phyloP scores from a whole-genome alignment of 2,888 invertebrate genomes.

The Lobophora halterata region DNA sequence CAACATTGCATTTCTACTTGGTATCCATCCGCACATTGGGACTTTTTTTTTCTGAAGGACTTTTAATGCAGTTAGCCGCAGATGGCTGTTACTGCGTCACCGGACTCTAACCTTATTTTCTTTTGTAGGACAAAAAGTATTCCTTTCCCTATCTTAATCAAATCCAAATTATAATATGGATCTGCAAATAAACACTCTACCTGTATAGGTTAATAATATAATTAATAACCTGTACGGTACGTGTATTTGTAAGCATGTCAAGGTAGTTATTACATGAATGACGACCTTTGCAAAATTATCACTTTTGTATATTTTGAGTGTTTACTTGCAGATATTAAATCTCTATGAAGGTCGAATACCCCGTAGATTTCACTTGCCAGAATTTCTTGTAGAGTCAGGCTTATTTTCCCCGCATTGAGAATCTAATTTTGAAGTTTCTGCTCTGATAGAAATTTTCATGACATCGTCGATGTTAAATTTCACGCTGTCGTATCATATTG shows the following conservation, averaged over 20 bases:
- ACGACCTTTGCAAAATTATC: constrained; percentile 17
- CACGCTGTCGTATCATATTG: constrained; percentile 51
- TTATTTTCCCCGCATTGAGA: constrained; percentile 17
- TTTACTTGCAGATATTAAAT: constrained; percentile 15
- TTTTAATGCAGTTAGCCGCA: too few relatives aligned
- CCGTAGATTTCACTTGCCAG: constrained; percentile 11
- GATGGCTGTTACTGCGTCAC: too few relatives aligned
- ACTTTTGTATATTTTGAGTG: constrained; percentile 4
- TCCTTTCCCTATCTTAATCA: too few relatives aligned
- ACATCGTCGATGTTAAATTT: constrained; percentile 44
- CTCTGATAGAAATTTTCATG: constrained; percentile 23
- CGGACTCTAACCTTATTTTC: too few relatives aligned
- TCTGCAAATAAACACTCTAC: too few relatives aligned
- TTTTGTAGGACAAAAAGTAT: too few relatives aligned
- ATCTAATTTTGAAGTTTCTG: constrained; percentile 33
- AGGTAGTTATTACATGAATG: constrained; percentile 17
- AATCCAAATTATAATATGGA: too few relatives aligned
- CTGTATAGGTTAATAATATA: too few relatives aligned
- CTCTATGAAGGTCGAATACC: constrained; percentile 7
- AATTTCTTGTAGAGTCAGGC: constrained; percentile 11
- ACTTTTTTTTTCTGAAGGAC: too few relatives aligned
- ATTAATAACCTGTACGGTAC: too few relatives aligned
- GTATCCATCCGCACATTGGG: too few relatives aligned
- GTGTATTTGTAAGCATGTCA: constrained; percentile 27
- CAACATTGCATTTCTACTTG: constrained; percentile 45